Percentiles rank a stretch among this genome's conserved stretches.
Conservation (phyloP, 2,113 vertebrate species). For the Machaerirhynchus nigripectus region DNA sequence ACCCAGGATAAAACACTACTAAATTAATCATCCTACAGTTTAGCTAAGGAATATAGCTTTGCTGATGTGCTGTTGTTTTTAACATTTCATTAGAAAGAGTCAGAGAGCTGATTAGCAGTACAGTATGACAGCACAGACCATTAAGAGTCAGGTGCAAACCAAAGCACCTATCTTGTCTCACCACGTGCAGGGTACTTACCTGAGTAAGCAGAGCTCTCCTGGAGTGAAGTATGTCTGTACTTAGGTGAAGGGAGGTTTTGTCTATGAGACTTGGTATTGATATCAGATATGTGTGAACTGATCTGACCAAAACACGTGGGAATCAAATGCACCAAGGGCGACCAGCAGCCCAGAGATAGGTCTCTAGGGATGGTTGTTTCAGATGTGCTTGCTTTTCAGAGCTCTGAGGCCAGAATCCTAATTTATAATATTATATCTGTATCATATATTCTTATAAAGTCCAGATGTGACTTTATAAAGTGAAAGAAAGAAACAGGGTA, state of each 20-base stretch:
- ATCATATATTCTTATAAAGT: background rate
- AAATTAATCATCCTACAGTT: slow-evolving; percentile 1
- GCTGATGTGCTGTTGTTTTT: background rate
- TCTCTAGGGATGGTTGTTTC: background rate
- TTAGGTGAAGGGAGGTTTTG: background rate
- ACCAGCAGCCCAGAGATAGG: background rate
- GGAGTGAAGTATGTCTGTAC: accelerated
- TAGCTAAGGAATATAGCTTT: background rate
- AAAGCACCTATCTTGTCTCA: background rate
- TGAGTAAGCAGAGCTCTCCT: background rate
- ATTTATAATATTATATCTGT: background rate
- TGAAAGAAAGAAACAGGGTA: background rate
- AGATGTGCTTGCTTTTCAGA: background rate
- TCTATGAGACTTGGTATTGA: background rate
- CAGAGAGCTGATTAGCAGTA: background rate
- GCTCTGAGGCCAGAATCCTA: background rate
- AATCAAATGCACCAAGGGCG: background rate
- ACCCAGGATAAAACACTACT: background rate
- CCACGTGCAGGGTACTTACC: background rate
- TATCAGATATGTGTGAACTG: background rate
- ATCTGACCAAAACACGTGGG: background rate
- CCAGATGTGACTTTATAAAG: background rate
- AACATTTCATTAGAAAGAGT: slow-evolving; percentile 4
- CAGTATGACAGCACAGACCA: background rate
- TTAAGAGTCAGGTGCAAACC: background rate